A percentile compares a stretch with the other conserved stretches of the same genome.
Conservation (phyloP, 2,888 invertebrate genomes). For the Caenorhabditis sinica region DNA sequence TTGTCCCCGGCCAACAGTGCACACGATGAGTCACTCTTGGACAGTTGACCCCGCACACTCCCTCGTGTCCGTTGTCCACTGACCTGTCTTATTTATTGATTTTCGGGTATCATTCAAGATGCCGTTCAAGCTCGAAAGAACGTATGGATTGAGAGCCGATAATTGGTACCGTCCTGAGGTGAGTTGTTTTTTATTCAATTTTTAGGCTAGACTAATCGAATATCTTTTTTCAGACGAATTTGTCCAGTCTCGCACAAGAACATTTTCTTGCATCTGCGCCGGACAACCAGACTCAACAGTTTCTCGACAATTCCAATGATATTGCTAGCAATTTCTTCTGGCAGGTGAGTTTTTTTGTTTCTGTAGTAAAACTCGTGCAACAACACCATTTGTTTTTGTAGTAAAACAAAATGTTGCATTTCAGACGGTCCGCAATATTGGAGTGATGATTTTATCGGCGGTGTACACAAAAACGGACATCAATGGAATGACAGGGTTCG, state of each 20-base stretch:
- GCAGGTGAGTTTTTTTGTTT: slow-evolving; percentile 64
- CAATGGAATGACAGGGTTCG: slow-evolving; percentile 89
- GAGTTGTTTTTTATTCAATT: slow-evolving; percentile 5
- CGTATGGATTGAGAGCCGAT: slow-evolving; percentile 49
- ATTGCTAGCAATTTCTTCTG: slow-evolving; percentile 70
- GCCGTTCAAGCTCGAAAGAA: slow-evolving; percentile 49
- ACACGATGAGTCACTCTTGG: neutral
- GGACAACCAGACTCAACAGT: slow-evolving; percentile 71
- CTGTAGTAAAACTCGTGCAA: neutral
- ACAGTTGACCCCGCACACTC: slow-evolving; percentile 1
- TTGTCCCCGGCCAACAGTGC: neutral
- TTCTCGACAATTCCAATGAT: slow-evolving; percentile 72
- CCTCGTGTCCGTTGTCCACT: neutral
- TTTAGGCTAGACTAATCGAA: neutral
- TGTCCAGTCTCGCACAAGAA: slow-evolving; percentile 14
- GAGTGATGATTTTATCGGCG: slow-evolving; percentile 91
- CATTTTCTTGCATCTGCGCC: slow-evolving; percentile 46
- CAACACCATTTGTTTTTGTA: too few relatives aligned
- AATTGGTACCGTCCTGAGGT: slow-evolving; percentile 65
- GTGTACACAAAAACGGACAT: slow-evolving; percentile 97
- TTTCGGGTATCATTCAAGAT: slow-evolving; percentile 1
- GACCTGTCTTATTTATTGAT: neutral
- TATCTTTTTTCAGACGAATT: slow-evolving; percentile 23
- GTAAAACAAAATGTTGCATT: slow-evolving; percentile 84
- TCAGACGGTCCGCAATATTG: slow-evolving; percentile 93